phyloP scores from a whole-genome alignment of 2,888 invertebrate genomes.

The Machimus atricapillus region DNA sequence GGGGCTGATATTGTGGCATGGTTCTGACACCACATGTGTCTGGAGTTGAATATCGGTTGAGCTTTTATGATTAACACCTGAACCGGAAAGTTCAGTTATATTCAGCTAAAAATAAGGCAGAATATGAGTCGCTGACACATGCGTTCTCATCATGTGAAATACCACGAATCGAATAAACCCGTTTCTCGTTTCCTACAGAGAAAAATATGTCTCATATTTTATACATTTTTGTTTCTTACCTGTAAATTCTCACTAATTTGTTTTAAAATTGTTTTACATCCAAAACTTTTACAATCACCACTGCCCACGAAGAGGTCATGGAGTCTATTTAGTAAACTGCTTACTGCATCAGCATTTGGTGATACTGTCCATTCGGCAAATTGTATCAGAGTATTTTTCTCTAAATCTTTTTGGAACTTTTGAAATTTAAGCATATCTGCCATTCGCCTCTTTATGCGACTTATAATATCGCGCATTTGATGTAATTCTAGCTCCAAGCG shows the following conservation, averaged over 20 bases:
- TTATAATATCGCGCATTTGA: slow-evolving; percentile 69
- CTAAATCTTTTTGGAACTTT: slow-evolving; percentile 65
- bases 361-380: slow-evolving; percentile 76
- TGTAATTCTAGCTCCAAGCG: slow-evolving; percentile 69
- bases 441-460: slow-evolving; percentile 68
- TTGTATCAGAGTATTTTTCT: slow-evolving; percentile 71
- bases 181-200: background rate
- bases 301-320: slow-evolving; percentile 69
- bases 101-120: background rate
- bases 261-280: slow-evolving; percentile 61
- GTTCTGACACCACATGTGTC: background rate
- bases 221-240: slow-evolving; percentile 45
- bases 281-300: slow-evolving; percentile 62
- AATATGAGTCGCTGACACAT: background rate
- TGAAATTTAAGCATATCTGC: slow-evolving; percentile 69
- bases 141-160: background rate
- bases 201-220: background rate
- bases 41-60: background rate
- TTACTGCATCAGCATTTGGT: slow-evolving; percentile 70
- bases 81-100: slow-evolving; percentile 34
- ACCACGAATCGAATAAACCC: background rate
- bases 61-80: background rate
- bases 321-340: slow-evolving; percentile 71
- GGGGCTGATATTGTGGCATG: background rate
- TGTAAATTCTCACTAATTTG: slow-evolving; percentile 54